Evolutionary conservation across 2,113 vertebrate genomes (phyloP).

Genomic region (Etheostoma spectabile): DNA sequence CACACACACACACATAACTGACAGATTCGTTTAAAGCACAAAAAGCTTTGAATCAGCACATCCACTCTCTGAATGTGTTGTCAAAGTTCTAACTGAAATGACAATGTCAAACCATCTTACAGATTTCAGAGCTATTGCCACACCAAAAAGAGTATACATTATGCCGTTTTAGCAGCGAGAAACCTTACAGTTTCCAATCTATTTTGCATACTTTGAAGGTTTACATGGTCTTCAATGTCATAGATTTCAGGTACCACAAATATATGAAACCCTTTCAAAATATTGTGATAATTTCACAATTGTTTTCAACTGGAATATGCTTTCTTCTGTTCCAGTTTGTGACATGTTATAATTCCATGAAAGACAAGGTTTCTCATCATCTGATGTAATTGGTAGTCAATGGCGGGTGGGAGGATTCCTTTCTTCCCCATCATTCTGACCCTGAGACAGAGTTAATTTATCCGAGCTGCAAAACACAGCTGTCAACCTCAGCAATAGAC

Average conservation of each 20-base stretch:
- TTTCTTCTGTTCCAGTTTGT: not conserved
- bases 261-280: not conserved
- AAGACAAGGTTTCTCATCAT: slow-evolving; percentile 12
- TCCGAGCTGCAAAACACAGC: slow-evolving; percentile 40
- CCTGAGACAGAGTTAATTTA: slow-evolving; percentile 31
- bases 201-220: slow-evolving; percentile 1
- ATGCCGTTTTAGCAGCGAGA: slow-evolving; percentile 3
- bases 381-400: slow-evolving; percentile 10
- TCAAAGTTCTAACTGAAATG: slow-evolving; percentile 44
- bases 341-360: not conserved
- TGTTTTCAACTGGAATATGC: not conserved
- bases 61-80: slow-evolving; percentile 37
- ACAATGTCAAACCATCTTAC: not conserved
- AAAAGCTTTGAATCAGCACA: slow-evolving; percentile 40
- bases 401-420: slow-evolving; percentile 12
- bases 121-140: slow-evolving; percentile 15
- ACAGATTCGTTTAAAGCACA: slow-evolving; percentile 40
- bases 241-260: not conserved
- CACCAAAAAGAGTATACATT: slow-evolving; percentile 14
- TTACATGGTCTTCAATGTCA: not conserved
- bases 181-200: slow-evolving; percentile 14
- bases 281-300: not conserved
- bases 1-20: not conserved
- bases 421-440: slow-evolving; percentile 37
- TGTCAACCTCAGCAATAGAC: slow-evolving; percentile 40